Base-by-base conservation (phyloP, 1,140 invertebrate species). In the Drosophila ambigua region DNA sequence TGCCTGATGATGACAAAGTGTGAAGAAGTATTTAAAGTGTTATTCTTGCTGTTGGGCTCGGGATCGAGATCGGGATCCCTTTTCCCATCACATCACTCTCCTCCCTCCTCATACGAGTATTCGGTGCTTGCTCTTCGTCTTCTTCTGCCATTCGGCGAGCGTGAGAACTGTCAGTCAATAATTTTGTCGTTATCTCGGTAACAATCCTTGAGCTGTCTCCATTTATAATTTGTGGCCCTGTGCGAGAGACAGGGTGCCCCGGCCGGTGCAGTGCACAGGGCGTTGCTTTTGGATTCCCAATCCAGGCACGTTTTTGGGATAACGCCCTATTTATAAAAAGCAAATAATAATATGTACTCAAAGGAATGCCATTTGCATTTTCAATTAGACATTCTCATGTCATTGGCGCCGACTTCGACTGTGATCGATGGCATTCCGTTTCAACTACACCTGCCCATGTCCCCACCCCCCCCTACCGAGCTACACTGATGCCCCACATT, bases 151-250 rank as follows among this genome's bases (percentile, higher is more conserved):
- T 60, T 49, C 54, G 31, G 16, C 52, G 64, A 87, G 67, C 83
- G 83, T 87, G 83, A 88, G 83, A 88, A 87, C 72, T 83, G 83
- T 88, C 83, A 87, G 83, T 87, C 79, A 87, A 88, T 87, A 83
- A 88, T 79, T 88, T 83, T 73, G 63, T 79, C 83, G 74, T 82
- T 85, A 87, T 87, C 82, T 71, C 54, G 67, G 64, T 73, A 77
- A 77, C 75, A 82, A 88, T 87, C 79, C 83, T 87, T 87, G 83
- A 88, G 67, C 75, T 88, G 65, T 88, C 75, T 62, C 75, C 69
- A 64, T 76, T 52, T 66, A 84, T 72, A 59, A 68, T 62, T 77
- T 69, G 39, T 77, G 57, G 53, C 52, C 43, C 26, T 46, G 48
- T 16, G 16, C 24, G 15, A 45, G 26, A 43, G 39, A 52, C 63